Base-by-base conservation (phyloP, 1,140 invertebrate species). In the Drosophila novamexicana region DNA sequence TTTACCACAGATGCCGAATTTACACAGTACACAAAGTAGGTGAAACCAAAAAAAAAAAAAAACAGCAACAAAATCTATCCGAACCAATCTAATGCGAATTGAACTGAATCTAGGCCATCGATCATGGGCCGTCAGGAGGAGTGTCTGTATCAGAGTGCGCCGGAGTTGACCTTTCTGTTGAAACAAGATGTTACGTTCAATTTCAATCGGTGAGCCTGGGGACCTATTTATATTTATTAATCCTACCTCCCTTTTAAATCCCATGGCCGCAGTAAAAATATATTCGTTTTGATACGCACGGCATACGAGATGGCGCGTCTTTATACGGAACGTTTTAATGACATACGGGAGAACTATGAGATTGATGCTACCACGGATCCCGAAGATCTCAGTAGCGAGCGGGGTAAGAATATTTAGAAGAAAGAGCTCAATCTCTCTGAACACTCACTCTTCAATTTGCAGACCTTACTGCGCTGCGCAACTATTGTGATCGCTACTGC, bases 321-420 rank as follows among this genome's bases (percentile, higher is more conserved):
- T 14, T 97, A 97, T 82, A 93, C 95, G 0, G 76, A 94, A 69
- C 94, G 95, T n/a, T 96, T 97, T 91, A 91, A 95, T 22, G 63
- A 82, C 0, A 95, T 97, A 69, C 93, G 95, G 52, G 76, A 94
- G 22, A 96, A 96, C 91, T 97, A 95, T 82, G 93, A 93, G 47
- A 95, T 96, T 66, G 96, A 97, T 90, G 93, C 95, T 54, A 93
- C 93, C 18, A 94, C 94, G 44, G 94, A 96, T 80, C 91, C 94
- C 4, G 90, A 92, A 83, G 93, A 91, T 79, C 93, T 93, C 56
- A 94, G 85, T 91, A 91, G 75, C 50, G 93, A 94, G 72, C 90
- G 92, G 59, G 91, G 91, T 92, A 65, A 52, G 22, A n/a, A 14
- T 7, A 16, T 9, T n/a, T 10, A 7, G 12, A 1, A 29, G 22